Conservation (phyloP, 2,888 invertebrate genomes). For the Harpalus rubripes region DNA sequence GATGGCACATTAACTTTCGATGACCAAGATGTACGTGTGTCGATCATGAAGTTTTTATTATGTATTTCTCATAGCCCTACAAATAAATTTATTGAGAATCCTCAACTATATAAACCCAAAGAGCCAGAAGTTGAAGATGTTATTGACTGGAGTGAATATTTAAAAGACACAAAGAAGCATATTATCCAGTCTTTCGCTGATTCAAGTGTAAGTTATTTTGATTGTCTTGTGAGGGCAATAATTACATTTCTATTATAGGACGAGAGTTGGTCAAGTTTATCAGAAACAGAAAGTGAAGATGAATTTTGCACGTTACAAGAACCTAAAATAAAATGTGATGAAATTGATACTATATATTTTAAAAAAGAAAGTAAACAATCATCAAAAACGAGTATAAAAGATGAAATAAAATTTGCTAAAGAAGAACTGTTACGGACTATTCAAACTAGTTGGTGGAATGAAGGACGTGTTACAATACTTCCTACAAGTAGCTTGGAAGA, state of each 20-base stretch:
- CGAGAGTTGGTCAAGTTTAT: slow-evolving; percentile 29
- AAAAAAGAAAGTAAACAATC: slow-evolving; percentile 7
- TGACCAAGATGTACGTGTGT: slow-evolving; percentile 72
- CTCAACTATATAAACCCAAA: slow-evolving; percentile 70
- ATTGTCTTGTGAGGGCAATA: neutral
- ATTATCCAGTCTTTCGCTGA: slow-evolving; percentile 74
- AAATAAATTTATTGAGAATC: slow-evolving; percentile 72
- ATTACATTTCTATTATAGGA: slow-evolving; percentile 21
- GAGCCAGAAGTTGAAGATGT: slow-evolving; percentile 75
- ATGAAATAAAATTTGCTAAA: slow-evolving; percentile 54
- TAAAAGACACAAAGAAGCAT: slow-evolving; percentile 77
- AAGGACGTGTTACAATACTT: slow-evolving; percentile 70
- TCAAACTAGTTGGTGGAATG: slow-evolving; percentile 74
- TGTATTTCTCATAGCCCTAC: slow-evolving; percentile 75
- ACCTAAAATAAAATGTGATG: slow-evolving; percentile 1
- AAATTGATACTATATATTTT: neutral
- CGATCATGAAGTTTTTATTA: slow-evolving; percentile 74
- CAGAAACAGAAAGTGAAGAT: slow-evolving; percentile 6
- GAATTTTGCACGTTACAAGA: slow-evolving; percentile 1
- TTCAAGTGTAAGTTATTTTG: slow-evolving; percentile 72
- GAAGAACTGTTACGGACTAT: slow-evolving; percentile 72
- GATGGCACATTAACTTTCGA: slow-evolving; percentile 70
- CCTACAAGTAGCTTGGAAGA: slow-evolving; percentile 73
- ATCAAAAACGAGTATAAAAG: slow-evolving; percentile 15
- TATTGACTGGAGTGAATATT: slow-evolving; percentile 78